Evolutionary conservation across 2,888 invertebrate genomes (phyloP).

Genomic region (Gymnosoma rotundatum): DNA sequence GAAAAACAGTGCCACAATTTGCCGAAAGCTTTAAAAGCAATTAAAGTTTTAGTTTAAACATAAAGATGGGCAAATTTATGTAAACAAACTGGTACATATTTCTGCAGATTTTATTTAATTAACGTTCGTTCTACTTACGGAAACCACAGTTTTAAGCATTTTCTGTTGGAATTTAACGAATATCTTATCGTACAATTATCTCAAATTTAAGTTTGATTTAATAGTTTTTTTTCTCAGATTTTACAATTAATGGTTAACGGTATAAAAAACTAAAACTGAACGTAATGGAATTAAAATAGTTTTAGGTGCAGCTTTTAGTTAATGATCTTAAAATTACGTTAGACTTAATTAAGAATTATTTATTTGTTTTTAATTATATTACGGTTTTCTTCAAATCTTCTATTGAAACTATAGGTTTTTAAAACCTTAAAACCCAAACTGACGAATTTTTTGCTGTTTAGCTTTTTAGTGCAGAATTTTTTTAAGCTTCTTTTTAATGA

Average conservation of each 20-base stretch:
- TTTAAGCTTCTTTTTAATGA: too few relatives aligned
- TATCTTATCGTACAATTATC: too few relatives aligned
- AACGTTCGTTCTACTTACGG: constrained; percentile 16
- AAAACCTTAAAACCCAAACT: neutral
- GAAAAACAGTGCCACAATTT: constrained; percentile 44
- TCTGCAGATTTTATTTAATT: neutral
- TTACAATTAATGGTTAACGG: constrained; percentile 8
- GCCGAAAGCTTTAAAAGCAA: constrained; percentile 37
- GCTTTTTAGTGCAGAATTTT: constrained; percentile 1
- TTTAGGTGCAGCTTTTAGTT: constrained; percentile 34
- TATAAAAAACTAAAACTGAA: neutral
- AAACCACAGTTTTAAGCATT: neutral
- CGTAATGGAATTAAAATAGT: constrained; percentile 35
- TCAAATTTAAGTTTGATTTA: neutral
- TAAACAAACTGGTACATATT: neutral
- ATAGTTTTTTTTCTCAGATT: neutral
- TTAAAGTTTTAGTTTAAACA: neutral
- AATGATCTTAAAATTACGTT: constrained; percentile 7
- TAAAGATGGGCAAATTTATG: constrained; percentile 36
- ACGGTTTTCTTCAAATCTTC: too few relatives aligned
- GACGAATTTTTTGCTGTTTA: neutral
- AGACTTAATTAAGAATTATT: constrained; percentile 22
- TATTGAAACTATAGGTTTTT: too few relatives aligned
- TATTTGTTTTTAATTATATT: too few relatives aligned
- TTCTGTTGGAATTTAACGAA: neutral